These are phyloP conservation scores for Lasioglossum malachurum DNA, from an alignment of 2,888 invertebrate genomes.

Conservation along the genomic window DNA sequence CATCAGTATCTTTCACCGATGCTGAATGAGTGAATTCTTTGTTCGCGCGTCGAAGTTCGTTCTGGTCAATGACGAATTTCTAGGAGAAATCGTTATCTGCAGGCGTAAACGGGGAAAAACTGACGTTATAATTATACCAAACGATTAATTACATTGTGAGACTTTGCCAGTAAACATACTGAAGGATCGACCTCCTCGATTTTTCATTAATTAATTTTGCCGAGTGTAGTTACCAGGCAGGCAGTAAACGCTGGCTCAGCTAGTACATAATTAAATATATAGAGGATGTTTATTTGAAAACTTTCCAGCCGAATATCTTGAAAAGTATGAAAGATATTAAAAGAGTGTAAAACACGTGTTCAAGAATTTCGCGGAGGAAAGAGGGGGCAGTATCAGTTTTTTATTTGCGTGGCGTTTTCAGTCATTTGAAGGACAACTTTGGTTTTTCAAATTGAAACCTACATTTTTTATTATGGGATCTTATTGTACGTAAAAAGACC, in stretches of 20 bases:
- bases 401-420: no score
- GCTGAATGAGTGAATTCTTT: slow-evolving; percentile 67
- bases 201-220: neutral
- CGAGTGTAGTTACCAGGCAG: neutral
- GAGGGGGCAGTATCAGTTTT: no score
- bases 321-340: no score
- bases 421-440: no score
- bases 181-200: neutral
- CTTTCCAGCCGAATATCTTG: no score
- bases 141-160: slow-evolving; percentile 34
- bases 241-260: neutral
- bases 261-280: neutral
- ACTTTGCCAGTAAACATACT: slow-evolving; percentile 3
- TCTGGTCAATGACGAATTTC: slow-evolving; percentile 60
- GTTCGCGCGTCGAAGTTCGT: slow-evolving; percentile 50
- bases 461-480: no score
- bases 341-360: no score
- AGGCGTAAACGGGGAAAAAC: neutral
- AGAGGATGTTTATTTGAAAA: no score
- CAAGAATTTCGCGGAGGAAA: no score
- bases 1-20: slow-evolving; percentile 42
- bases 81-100: slow-evolving; percentile 40
- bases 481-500: no score
- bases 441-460: no score
- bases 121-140: slow-evolving; percentile 16